Base-by-base conservation (phyloP, 2,888 invertebrate species). In the Resseliella maxima region DNA sequence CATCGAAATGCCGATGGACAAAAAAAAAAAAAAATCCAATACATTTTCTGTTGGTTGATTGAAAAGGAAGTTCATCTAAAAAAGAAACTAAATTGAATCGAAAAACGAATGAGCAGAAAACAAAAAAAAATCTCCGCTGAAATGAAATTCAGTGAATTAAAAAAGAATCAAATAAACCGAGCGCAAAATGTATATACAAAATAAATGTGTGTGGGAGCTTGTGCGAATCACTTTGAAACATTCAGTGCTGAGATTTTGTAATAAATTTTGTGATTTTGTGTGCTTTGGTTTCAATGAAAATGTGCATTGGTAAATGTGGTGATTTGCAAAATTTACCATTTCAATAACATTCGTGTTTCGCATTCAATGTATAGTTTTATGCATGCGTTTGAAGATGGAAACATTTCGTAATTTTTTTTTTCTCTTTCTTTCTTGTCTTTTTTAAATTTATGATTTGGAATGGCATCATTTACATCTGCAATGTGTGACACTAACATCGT, bases 401-500 rank as follows among this genome's bases (percentile, higher is more conserved):
- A 50, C 46, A 50, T 50, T 18, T 50, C 27, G 6, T 27, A 64
- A 24, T 64, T 64, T 18, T 27, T 24, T 64, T 27, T 64, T 64
- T 41, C 12, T 41, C 54, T 21, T 54, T 18, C 54, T 64, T n/a
- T n/a, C n/a, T 54, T n/a, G 54, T 54, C 18, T 10, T 54, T n/a
- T 54, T 3, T 10, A n/a, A 72, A 72, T 72, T 72, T 72, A 72
- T 72, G 72, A 36, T 35, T 35, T 24, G 24, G 64, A 64, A 72
- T 15, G n/a, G 72, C 72, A 72, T 72, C 36, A 18, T 36, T 31
- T 83, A 8, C 83, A 83, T 83, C 38, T 83, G 6, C 6, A n/a
- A n/a, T 83, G 38, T 83, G 83, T 83, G 38, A 83, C 72, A 72
- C 31, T 59, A 72, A 72, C 72, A 72, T 72, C 31, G 72, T 72